Conservation (phyloP, 2,113 vertebrate genomes). For the Salvelinus namaycush region DNA sequence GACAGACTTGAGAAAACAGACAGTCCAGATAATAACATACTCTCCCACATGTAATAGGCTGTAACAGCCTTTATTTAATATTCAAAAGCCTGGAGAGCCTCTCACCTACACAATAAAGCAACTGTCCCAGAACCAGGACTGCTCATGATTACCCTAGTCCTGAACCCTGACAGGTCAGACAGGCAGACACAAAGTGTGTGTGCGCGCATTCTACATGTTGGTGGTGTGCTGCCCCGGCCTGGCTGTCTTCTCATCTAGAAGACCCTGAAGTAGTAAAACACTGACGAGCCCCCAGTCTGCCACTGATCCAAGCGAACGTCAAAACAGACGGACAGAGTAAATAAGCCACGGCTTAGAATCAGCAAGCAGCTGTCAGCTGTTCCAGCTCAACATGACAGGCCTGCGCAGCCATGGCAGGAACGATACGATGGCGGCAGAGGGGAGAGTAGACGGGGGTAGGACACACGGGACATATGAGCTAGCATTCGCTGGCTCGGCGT, state of each 20-base stretch:
- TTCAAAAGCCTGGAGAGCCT: background rate
- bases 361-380: constrained; percentile 71
- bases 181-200: constrained; percentile 20
- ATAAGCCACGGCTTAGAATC: constrained; percentile 66
- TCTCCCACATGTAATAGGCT: background rate
- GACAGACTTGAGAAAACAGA: constrained; percentile 8
- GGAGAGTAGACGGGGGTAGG: constrained; percentile 12
- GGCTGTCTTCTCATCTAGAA: constrained; percentile 19
- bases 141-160: constrained; percentile 7
- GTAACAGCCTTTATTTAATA: background rate
- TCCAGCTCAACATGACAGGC: constrained; percentile 47
- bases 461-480: background rate
- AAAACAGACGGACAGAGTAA: constrained; percentile 70
- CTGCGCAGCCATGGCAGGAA: constrained; percentile 40
- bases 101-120: background rate
- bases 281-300: constrained; percentile 42
- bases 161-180: constrained; percentile 24
- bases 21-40: constrained; percentile 1
- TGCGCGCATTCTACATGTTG: background rate
- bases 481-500: background rate
- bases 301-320: constrained; percentile 45
- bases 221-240: constrained; percentile 13
- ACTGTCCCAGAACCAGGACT: background rate
- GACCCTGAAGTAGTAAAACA: constrained; percentile 42
- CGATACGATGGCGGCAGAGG: constrained; percentile 48